Percentiles rank a stretch among this genome's conserved stretches.
Evolutionary conservation across 1,140 invertebrate species (phyloP).

Genomic region (Eumeta japonica): DNA sequence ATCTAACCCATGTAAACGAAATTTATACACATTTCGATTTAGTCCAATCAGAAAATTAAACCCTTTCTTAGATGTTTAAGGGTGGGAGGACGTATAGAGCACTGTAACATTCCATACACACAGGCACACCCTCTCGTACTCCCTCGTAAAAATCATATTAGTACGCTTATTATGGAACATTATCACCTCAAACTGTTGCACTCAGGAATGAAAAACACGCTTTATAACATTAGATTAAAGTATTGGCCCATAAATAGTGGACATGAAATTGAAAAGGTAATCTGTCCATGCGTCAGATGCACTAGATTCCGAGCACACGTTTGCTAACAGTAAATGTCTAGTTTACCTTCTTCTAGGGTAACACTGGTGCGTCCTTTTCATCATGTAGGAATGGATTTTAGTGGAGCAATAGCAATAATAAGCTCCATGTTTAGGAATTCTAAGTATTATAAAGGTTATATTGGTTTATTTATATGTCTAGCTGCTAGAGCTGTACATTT

Average conservation of each 20-base stretch:
- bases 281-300: constrained; percentile 5
- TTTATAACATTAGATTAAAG: constrained; percentile 6
- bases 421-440: constrained; percentile 5
- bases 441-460: constrained; percentile 5
- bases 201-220: constrained; percentile 1
- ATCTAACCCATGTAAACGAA: no score
- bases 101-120: no score
- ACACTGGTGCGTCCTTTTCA: not conserved
- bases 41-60: no score
- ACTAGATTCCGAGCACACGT: constrained; percentile 3
- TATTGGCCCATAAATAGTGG: constrained; percentile 7
- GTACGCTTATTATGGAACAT: no score
- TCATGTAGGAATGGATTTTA: constrained; percentile 6
- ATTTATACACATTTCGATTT: no score
- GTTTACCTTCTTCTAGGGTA: no score
- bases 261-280: constrained; percentile 6
- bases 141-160: no score
- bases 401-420: constrained; percentile 4
- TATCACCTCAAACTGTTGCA: no score
- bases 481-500: not conserved
- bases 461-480: constrained; percentile 2
- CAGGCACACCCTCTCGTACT: no score
- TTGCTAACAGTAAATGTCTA: no score
- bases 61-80: no score
- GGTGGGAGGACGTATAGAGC: no score